Evolutionary conservation across 1,140 invertebrate genomes (phyloP).

Genomic region (Zaprionus tsacasi): DNA sequence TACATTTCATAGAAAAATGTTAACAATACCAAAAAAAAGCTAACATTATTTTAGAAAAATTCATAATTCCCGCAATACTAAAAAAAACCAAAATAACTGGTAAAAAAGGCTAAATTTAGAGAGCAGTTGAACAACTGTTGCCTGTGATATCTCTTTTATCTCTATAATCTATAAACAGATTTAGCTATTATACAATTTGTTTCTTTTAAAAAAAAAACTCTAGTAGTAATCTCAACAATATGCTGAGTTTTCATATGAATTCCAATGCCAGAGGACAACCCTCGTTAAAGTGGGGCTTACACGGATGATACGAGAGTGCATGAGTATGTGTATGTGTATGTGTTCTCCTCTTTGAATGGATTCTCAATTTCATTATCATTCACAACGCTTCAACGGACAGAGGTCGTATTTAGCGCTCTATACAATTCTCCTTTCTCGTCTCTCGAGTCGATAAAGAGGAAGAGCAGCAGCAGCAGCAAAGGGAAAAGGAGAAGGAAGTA

Average conservation of each 20-base stretch:
- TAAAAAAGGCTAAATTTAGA: no score
- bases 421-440: background rate
- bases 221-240: background rate
- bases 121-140: no score
- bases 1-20: no score
- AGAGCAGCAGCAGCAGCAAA: background rate
- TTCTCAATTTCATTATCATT: constrained; percentile 8
- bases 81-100: no score
- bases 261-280: background rate
- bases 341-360: background rate
- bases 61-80: no score
- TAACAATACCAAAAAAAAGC: no score
- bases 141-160: no score
- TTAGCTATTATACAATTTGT: background rate
- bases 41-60: no score
- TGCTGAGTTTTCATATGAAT: background rate
- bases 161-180: background rate
- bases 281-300: background rate
- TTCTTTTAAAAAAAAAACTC: background rate
- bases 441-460: background rate
- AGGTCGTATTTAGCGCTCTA: constrained; percentile 6
- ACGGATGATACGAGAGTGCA: no score
- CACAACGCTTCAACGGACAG: constrained; percentile 1
- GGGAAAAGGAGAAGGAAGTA: background rate
- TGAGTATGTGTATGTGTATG: background rate